phyloP scores from a whole-genome alignment of 1,140 invertebrate genomes.

The Drosophila lowei region DNA sequence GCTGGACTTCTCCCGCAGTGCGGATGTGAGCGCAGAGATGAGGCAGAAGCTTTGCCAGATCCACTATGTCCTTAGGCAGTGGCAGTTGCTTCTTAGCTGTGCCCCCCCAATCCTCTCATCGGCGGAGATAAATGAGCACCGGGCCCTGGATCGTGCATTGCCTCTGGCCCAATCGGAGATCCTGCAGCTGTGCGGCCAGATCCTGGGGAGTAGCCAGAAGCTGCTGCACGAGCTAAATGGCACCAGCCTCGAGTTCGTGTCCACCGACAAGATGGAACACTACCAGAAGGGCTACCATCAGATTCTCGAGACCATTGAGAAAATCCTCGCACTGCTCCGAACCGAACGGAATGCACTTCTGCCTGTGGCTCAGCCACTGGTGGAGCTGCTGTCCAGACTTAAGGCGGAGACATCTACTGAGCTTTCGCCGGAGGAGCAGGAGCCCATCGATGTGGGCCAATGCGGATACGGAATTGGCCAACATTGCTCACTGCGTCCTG shows the following conservation, averaged over 20 bases:
- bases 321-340: slow-evolving; percentile 33
- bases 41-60: slow-evolving; percentile 53
- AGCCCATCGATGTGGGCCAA: slow-evolving; percentile 46
- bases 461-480: slow-evolving; percentile 83
- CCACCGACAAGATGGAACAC: slow-evolving; percentile 16
- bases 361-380: slow-evolving; percentile 63
- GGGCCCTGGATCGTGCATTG: slow-evolving; percentile 13
- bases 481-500: slow-evolving; percentile 86
- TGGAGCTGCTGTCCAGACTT: slow-evolving; percentile 35
- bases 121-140: slow-evolving; percentile 18
- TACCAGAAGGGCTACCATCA: slow-evolving; percentile 45
- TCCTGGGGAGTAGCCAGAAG: slow-evolving; percentile 42
- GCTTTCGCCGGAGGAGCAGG: neutral
- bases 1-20: slow-evolving; percentile 34
- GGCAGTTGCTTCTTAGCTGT: slow-evolving; percentile 63
- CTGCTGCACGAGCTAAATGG: slow-evolving; percentile 45
- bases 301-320: slow-evolving; percentile 34
- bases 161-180: slow-evolving; percentile 32
- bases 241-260: slow-evolving; percentile 41
- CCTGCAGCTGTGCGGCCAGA: slow-evolving; percentile 28
- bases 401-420: neutral
- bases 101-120: slow-evolving; percentile 21
- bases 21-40: slow-evolving; percentile 43
- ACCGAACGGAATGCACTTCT: slow-evolving; percentile 41
- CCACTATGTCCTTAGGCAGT: slow-evolving; percentile 61